phyloP scores from a whole-genome alignment of 2,113 vertebrate genomes.

The Callocephalon fimbriatum region DNA sequence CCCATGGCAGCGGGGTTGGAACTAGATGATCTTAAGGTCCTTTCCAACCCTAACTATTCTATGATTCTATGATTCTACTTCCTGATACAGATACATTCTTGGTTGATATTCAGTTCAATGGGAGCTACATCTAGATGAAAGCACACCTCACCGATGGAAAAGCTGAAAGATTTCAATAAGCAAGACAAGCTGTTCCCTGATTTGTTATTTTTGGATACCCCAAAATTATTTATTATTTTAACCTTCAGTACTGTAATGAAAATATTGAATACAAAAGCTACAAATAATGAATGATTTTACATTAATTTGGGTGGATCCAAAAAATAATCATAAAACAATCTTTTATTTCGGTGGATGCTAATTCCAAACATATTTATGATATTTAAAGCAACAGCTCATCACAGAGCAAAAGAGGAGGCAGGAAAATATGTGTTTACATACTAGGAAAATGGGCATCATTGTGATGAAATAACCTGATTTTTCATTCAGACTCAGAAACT shows the following conservation, averaged over 20 bases:
- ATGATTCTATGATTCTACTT: neutral
- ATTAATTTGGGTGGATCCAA: neutral
- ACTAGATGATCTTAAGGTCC: too few species aligned
- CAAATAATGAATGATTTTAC: neutral
- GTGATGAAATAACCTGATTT: neutral
- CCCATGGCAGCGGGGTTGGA: too few species aligned
- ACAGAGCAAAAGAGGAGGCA: neutral
- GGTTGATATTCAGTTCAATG: neutral
- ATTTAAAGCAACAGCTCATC: neutral
- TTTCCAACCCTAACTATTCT: too few species aligned
- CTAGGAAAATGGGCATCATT: neutral
- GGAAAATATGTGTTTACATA: neutral
- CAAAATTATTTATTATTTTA: neutral
- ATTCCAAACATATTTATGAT: neutral
- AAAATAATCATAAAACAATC: accelerated
- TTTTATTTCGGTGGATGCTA: neutral
- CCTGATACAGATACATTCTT: neutral
- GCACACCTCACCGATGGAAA: accelerated
- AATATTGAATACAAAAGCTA: neutral
- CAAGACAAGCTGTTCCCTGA: neutral
- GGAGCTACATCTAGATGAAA: neutral
- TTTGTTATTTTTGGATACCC: neutral
- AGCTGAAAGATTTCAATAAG: neutral
- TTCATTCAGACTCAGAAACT: neutral
- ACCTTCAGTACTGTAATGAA: neutral